Base-by-base conservation (phyloP, 2,113 vertebrate species). In the Cyanoderma ruficeps region DNA sequence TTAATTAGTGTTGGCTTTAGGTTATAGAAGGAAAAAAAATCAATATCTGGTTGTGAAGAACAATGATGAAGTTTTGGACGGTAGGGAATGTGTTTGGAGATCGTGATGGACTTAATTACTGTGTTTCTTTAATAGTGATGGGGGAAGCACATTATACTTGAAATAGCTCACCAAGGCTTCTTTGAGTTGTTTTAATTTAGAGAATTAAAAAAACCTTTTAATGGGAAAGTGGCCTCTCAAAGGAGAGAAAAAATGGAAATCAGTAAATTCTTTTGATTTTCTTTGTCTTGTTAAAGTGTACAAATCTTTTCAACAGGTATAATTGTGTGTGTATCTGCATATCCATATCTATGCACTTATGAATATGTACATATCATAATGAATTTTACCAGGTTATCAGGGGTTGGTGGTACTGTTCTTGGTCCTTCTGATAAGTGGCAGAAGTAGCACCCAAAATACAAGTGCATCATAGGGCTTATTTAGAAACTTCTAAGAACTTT, bases 211-310 rank as follows among this genome's bases (percentile, higher is more conserved):
- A 50, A 47, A 52, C 23, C 57, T 47, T 74, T 56, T 10, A 50
- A 60, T 50, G 6, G 19, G 25, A 77, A 79, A 41, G 20, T 61
- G 60, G 39, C n/a, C 23, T 72, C 20, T 53, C 6, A n/a, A 39
- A 4, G 88, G 23, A 35, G 7, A 25, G 4, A 20, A 20, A 33
- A 35, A 78, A 47, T 5, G 2, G 7, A 31, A 59, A 71, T 25
- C 33, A 64, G 2, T 16, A 15, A 15, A 9, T 61, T 37, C 0
- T 44, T 74, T 41, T 20, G 7, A 13, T 49, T 44, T 3, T 16
- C 27, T 50, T 33, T 9, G 17, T 33, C 23, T 49, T 67, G 8
- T 23, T 47, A 44, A 65, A 74, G 4, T 47, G 16, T n/a, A 28
- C 0, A 1, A 30, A 80, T 53, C 28, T 39, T 10, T 6, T 55